phyloP scores from a whole-genome alignment of 2,797 vertebrate species.

The Sebastes steindachneri region DNA sequence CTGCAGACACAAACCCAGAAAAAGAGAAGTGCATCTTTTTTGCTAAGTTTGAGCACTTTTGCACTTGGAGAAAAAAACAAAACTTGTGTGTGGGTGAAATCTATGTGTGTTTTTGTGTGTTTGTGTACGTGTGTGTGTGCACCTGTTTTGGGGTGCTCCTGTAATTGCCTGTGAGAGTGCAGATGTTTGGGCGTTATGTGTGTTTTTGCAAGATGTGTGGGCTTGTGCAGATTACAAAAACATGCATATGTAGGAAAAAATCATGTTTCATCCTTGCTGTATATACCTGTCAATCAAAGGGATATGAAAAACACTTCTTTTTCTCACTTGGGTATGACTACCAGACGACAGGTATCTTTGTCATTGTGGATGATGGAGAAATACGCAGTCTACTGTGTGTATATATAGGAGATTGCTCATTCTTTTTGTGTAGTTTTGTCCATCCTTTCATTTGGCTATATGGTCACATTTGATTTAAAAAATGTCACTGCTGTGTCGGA shows the following conservation, averaged over 20 bases:
- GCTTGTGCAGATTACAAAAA: background rate
- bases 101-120: background rate
- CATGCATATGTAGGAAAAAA: background rate
- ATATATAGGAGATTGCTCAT: background rate
- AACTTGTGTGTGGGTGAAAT: background rate
- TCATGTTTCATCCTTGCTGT: background rate
- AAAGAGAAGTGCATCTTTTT: background rate
- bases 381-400: background rate
- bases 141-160: background rate
- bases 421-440: background rate
- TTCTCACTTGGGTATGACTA: background rate
- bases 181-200: background rate
- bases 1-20: slow-evolving; percentile 42
- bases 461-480: background rate
- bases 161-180: background rate
- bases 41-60: slow-evolving; percentile 26
- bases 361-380: background rate
- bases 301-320: background rate
- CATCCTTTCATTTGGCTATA: background rate
- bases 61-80: background rate
- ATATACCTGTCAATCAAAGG: background rate
- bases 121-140: background rate
- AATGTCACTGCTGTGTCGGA: background rate
- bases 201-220: background rate
- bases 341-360: background rate